phyloP scores from a whole-genome alignment of 2,888 invertebrate species.

The Rhagonycha lutea region DNA sequence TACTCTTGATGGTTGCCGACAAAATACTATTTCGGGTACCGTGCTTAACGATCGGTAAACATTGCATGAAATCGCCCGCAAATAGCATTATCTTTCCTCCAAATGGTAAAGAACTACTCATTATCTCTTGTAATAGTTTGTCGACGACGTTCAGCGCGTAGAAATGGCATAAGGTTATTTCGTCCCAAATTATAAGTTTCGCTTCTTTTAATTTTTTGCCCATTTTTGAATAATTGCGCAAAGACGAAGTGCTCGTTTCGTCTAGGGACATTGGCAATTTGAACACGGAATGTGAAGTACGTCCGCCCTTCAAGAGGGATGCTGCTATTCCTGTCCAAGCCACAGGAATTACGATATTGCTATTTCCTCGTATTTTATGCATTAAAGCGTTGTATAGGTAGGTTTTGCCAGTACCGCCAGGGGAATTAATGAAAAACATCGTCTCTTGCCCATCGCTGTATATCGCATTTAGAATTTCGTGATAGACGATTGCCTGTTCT shows the following conservation, averaged over 20 bases:
- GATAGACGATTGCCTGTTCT: too few species aligned
- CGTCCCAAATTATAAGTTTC: background rate
- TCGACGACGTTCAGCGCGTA: background rate
- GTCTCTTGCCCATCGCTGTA: too few species aligned
- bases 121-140: background rate
- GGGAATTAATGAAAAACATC: conserved; percentile 15
- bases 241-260: conserved; percentile 23
- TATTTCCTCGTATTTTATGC: conserved; percentile 21
- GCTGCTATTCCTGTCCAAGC: conserved; percentile 29
- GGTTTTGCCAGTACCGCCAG: conserved; percentile 54
- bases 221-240: background rate
- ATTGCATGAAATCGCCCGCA: background rate
- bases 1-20: too few species aligned
- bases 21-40: too few species aligned
- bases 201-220: background rate
- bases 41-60: background rate
- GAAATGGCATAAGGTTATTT: background rate
- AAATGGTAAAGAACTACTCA: background rate
- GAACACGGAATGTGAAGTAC: too few species aligned
- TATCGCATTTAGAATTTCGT: too few species aligned
- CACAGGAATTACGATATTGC: conserved; percentile 29
- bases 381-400: conserved; percentile 43
- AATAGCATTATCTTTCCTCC: background rate
- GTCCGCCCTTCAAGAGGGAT: too few species aligned
- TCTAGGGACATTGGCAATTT: conserved; percentile 27